phyloP scores from a whole-genome alignment of 2,113 vertebrate genomes.

The Hymenochirus boettgeri region DNA sequence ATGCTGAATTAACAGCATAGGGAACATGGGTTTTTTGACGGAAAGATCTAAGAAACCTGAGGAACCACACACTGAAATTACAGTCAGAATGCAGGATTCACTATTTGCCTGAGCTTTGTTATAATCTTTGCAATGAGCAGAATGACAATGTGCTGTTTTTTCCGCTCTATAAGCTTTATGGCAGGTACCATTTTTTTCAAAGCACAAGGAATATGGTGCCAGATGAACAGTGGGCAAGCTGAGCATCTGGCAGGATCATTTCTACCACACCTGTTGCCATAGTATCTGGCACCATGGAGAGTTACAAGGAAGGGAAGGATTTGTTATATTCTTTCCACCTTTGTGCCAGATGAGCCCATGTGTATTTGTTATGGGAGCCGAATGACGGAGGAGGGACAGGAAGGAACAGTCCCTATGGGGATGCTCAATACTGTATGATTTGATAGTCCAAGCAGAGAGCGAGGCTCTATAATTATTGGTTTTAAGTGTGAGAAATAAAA shows the following conservation, averaged over 20 bases:
- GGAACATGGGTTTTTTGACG: slow-evolving; percentile 21
- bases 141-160: slow-evolving; percentile 37
- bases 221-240: slow-evolving; percentile 23
- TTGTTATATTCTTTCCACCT: slow-evolving; percentile 24
- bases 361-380: slow-evolving; percentile 36
- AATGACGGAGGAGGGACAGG: slow-evolving; percentile 51
- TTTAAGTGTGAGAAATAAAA: too few species aligned
- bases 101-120: slow-evolving; percentile 11
- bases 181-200: slow-evolving; percentile 31
- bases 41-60: too few species aligned
- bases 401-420: slow-evolving; percentile 45
- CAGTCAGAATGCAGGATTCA: not conserved
- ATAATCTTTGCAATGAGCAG: slow-evolving; percentile 27
- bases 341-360: not conserved
- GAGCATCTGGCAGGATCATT: slow-evolving; percentile 31
- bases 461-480: too few species aligned
- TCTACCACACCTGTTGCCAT: slow-evolving; percentile 40
- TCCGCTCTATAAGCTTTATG: slow-evolving; percentile 37
- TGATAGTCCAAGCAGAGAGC: not conserved
- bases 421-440: slow-evolving; percentile 17
- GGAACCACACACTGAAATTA: slow-evolving; percentile 1
- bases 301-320: not conserved
- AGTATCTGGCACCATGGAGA: slow-evolving; percentile 9
- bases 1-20: slow-evolving; percentile 14
- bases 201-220: slow-evolving; percentile 25